Percentiles rank a stretch among this genome's conserved stretches.
phyloP scores from a whole-genome alignment of 2,797 vertebrate genomes.

The Vultur gryphus region DNA sequence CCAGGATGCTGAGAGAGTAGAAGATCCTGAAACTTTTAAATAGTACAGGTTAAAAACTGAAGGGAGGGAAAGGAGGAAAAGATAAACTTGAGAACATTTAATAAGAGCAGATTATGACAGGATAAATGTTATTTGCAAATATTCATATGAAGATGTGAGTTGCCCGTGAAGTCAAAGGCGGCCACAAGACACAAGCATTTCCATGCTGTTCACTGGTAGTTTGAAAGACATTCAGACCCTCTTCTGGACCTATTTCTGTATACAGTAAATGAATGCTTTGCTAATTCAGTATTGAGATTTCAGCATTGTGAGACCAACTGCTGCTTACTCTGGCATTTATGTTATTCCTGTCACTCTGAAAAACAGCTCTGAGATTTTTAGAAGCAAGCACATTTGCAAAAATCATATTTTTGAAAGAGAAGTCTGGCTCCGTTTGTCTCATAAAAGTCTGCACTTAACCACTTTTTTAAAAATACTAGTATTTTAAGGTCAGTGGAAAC shows the following conservation, averaged over 20 bases:
- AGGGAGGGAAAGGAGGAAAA: not conserved
- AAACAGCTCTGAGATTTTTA: not conserved
- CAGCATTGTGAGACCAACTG: not conserved
- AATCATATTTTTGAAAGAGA: not conserved
- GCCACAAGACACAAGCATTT: not conserved
- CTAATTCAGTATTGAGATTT: not conserved
- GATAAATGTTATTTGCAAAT: not conserved
- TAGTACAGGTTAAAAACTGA: not conserved
- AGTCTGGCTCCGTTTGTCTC: not conserved
- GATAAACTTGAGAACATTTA: not conserved
- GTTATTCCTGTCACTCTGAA: not conserved
- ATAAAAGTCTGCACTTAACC: not conserved
- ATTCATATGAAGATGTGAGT: not conserved
- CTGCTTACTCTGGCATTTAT: not conserved
- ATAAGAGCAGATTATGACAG: not conserved
- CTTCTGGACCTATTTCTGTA: not conserved
- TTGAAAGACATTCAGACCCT: not conserved
- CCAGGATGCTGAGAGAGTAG: not conserved
- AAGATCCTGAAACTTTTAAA: not conserved
- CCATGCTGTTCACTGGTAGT: not conserved
- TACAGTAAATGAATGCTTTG: not conserved
- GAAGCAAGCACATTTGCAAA: constrained; percentile 12
- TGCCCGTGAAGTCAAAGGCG: not conserved
- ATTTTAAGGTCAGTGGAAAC: constrained; percentile 40
- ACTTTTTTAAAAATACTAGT: not conserved